Base-by-base conservation (phyloP, 1,140 invertebrate genomes). In the Campoletis sonorensis region DNA sequence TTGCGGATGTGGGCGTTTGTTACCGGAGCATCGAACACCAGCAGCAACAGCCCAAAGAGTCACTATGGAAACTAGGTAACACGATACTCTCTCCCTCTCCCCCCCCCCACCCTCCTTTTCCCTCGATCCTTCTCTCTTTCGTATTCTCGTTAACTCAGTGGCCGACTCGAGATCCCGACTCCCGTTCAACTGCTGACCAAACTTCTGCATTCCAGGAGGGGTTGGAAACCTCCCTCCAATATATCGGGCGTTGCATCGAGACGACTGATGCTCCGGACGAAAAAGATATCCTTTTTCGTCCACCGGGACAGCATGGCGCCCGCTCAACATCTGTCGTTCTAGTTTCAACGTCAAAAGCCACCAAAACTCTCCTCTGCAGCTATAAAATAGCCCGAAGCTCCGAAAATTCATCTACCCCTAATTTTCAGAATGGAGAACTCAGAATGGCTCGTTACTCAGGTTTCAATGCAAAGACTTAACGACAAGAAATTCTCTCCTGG, bases 311-410 rank as follows among this genome's bases (percentile, higher is more conserved):
- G 85, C 81, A 90, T 90, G 88, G 88, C 87, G 90, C 84, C 81
- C 83, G 82, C 80, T 85, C 84, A 85, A 89, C 90, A 91, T 91
- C 90, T 91, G 90, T 88, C 88, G 89, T 84, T 87, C 85, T 64
- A 37, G 58, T 67, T 78, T 58, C 58, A 37, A 45, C 58, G 76
- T 78, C 76, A 77, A 77, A 61, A 77, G 15, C n/a, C 3, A 8
- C 3, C 67, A 33, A 33, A 86, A 87, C 89, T 86, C 82, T 61
- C 51, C 26, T 49, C 37, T 81, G 11, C 64, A n/a, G 27, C n/a
- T 79, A 23, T 30, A 61, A n/a, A 64, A 64, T 15, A 27, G 33
- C 68, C 33, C 72, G 71, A 26, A 45, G 54, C 71, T 37, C 51
- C 40, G 37, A 21, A 68, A 58, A 72, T 67, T 15, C 33, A 70